phyloP scores from a whole-genome alignment of 2,888 invertebrate genomes.

The Caenorhabditis imperialis region DNA sequence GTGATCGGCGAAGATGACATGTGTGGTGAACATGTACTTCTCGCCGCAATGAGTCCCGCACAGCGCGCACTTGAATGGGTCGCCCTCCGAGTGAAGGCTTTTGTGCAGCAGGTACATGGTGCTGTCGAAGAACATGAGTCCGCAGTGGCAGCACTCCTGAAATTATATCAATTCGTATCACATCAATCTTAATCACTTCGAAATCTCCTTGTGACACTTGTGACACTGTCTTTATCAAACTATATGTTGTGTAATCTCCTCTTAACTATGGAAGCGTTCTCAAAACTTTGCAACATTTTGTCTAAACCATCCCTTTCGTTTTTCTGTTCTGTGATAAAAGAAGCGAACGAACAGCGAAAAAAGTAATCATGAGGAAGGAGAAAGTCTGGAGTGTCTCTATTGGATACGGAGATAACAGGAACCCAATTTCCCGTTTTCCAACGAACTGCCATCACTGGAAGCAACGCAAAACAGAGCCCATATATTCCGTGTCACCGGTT shows the following conservation, averaged over 20 bases:
- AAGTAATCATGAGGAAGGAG: neutral
- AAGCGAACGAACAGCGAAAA: neutral
- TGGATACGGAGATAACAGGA: constrained; percentile 1
- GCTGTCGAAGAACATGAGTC: constrained; percentile 94
- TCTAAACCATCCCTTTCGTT: constrained; percentile 5
- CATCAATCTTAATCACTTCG: too few species aligned
- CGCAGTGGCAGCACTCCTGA: constrained; percentile 87
- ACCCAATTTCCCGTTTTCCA: constrained; percentile 2
- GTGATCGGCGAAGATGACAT: constrained; percentile 85
- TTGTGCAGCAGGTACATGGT: constrained; percentile 97
- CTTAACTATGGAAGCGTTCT: constrained; percentile 21
- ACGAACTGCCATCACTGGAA: neutral
- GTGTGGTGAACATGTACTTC: constrained; percentile 96
- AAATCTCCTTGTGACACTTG: too few species aligned
- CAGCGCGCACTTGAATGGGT: constrained; percentile 90
- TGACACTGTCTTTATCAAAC: too few species aligned
- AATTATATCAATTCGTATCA: constrained; percentile 6
- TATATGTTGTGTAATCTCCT: constrained; percentile 27
- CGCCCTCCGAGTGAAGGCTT: constrained; percentile 93
- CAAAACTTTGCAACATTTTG: constrained; percentile 15
- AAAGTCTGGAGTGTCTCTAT: neutral
- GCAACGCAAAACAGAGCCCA: constrained; percentile 17
- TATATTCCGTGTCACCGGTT: too few species aligned
- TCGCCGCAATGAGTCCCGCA: constrained; percentile 95
- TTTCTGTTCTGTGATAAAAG: neutral